Base-by-base conservation (phyloP, 1,140 invertebrate species). In the Cyclina sinensis region DNA sequence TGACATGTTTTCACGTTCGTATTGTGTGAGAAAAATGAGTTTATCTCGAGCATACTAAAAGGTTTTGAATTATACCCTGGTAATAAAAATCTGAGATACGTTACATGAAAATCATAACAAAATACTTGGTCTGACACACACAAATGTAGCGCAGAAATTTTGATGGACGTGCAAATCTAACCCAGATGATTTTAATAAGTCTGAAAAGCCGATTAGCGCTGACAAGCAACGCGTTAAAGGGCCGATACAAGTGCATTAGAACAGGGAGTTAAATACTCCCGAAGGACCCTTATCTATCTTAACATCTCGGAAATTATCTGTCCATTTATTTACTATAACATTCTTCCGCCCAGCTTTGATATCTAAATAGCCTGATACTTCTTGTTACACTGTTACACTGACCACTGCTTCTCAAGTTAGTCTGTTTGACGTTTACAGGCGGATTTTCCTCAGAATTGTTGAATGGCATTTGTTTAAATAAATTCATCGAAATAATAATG, bases 161-260 rank as follows among this genome's bases (percentile, higher is more conserved):
- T 70, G 65, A 70, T 70, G 65, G 65, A 70, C 65, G 65, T 70
- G 65, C 24, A 70, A 70, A 70, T 70, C 65, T 70, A 70, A 70
- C 65, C 65, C 65, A 70, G 65, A 70, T 70, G 65, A 70, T 37
- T 70, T 70, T 70, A 70, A 70, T 70, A 70, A 70, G 32, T 12
- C 24, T 37, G 14, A 37, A 37, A 70, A 35, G 65, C 35, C 30
- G 65, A 70, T 70, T 70, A 70, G 12, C 27, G 30, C 65, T 70
- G 65, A 70, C 65, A 70, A 18, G 65, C 21, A 18, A 70, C 24
- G 65, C 35, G 1, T 1, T 21, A 11, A 37, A 70, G 3, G 9
- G 24, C 32, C 37, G n/a, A 16, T 30, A 37, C 65, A 35, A 70
- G 65, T 70, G 65, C 65, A 70, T 70, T 27, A 37, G 4, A 18